Percentiles rank a stretch among this genome's conserved stretches.
Conservation (phyloP, 2,888 invertebrate genomes). For the Achlya flavicornis region DNA sequence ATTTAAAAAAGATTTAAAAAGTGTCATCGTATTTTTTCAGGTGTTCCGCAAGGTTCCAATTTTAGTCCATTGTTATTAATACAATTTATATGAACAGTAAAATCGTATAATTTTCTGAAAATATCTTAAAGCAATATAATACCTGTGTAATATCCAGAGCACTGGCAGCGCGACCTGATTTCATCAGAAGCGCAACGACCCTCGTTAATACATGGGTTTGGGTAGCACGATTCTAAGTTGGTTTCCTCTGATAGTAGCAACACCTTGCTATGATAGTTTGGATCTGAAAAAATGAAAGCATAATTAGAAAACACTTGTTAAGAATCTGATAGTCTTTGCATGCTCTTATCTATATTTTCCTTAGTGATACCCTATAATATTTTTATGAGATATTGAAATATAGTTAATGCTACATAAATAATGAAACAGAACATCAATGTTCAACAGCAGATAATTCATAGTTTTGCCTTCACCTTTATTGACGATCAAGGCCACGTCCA, state of each 20-base stretch:
- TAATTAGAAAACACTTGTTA: too few relatives aligned
- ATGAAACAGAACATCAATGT: too few relatives aligned
- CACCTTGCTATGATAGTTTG: constrained; percentile 86
- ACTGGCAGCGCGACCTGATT: constrained; percentile 86
- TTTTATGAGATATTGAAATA: too few relatives aligned
- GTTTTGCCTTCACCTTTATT: constrained; percentile 66
- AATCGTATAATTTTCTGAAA: neutral
- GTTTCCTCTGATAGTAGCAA: constrained; percentile 83
- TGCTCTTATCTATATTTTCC: too few relatives aligned
- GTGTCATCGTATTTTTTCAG: neutral
- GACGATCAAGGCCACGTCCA: constrained; percentile 86
- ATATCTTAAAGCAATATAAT: too few relatives aligned
- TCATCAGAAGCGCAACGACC: constrained; percentile 87
- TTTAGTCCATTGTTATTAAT: neutral
- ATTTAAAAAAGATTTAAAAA: neutral
- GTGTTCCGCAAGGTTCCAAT: neutral
- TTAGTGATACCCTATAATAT: too few relatives aligned
- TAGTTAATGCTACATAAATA: too few relatives aligned
- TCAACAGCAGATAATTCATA: too few relatives aligned
- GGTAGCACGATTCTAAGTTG: constrained; percentile 87
- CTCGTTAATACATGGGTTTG: constrained; percentile 89
- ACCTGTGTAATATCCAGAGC: constrained; percentile 89
- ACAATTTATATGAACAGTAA: neutral
- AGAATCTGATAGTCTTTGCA: too few relatives aligned
- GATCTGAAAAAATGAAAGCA: constrained; percentile 76